A percentile compares a stretch with the other conserved stretches of the same genome.
These are phyloP conservation scores for Venustaconcha ellipsiformis DNA, from an alignment of 1,140 invertebrate species.

Conservation along the genomic window DNA sequence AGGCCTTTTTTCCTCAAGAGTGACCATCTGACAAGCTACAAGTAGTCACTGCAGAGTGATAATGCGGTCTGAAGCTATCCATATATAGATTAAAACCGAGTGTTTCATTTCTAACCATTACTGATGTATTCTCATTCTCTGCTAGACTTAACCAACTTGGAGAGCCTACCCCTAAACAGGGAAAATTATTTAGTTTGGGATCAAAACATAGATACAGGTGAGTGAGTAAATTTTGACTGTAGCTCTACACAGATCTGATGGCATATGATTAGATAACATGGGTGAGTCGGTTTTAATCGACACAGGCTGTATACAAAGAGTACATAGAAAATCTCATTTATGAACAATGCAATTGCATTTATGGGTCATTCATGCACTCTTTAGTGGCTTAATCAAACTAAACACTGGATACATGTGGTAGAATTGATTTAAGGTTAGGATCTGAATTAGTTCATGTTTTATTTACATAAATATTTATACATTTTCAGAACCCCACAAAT, in stretches of 20 bases:
- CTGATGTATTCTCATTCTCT: constrained; percentile 26
- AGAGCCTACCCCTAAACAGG: constrained; percentile 64
- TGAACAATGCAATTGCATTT: background rate
- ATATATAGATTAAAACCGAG: too few species aligned
- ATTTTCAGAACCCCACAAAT: too few species aligned
- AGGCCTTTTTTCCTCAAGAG: background rate
- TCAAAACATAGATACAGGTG: constrained; percentile 80
- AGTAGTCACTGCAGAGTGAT: background rate
- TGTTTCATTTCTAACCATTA: constrained; percentile 9
- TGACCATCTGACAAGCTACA: background rate
- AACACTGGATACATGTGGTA: background rate
- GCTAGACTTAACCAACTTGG: constrained; percentile 54
- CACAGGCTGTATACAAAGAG: background rate
- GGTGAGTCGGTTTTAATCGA: background rate
- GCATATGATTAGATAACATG: too few species aligned
- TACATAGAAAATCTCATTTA: background rate
- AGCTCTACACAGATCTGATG: too few species aligned
- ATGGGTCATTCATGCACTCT: background rate
- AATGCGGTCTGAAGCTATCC: background rate
- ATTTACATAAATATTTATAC: too few species aligned
- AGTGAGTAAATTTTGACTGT: constrained; percentile 40
- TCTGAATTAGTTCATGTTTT: too few species aligned
- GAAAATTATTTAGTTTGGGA: constrained; percentile 80
- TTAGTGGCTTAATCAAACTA: background rate
- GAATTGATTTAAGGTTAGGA: too few species aligned